Base-by-base conservation (phyloP, 2,888 invertebrate species). In the Tenthredo livida region DNA sequence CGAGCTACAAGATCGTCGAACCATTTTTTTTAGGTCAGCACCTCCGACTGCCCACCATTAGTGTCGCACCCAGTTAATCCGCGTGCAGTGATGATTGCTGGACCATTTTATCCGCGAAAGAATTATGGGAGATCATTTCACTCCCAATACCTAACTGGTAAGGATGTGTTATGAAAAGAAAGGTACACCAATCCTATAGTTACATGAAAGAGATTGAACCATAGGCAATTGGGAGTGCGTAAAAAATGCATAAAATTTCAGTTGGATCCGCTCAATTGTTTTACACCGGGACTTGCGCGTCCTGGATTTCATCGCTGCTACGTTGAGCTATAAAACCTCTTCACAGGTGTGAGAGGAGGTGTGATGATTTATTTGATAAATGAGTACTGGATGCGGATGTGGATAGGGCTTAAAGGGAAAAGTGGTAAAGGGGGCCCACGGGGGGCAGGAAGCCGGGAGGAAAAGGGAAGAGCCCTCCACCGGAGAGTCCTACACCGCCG, bases 291-390 rank as follows among this genome's bases (percentile, higher is more conserved):
- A 50, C 47, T 40, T 12, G 21, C 15, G 73, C 12, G 43, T 17
- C 33, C 17, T 17, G 29, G 17, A 15, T 43, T 73, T 43, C 43
- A 73, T 73, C 43, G 40, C 43, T 73, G 43, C 12, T 61, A 80
- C 80, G 61, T 58, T 40, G 21, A 80, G 80, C 61, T 58, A 12
- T 67, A 67, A 61, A 89, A 91, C 90, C 92, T 91, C 91, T 91
- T 90, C 89, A 90, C 90, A 90, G 91, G 90, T 90, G 91, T 89
- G 89, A 90, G 91, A 92, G 91, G 92, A 92, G 91, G 90, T 89
- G 90, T 91, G 92, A 92, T 92, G 92, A 92, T 92, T 91, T 92
- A 92, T 92, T 92, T 92, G 91, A 92, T 91, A 91, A 92, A 91
- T 91, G 92, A 91, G 91, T 90, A 90, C 90, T 90, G 90, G 90